phyloP scores from a whole-genome alignment of 2,888 invertebrate species.

The Volucella zonaria region DNA sequence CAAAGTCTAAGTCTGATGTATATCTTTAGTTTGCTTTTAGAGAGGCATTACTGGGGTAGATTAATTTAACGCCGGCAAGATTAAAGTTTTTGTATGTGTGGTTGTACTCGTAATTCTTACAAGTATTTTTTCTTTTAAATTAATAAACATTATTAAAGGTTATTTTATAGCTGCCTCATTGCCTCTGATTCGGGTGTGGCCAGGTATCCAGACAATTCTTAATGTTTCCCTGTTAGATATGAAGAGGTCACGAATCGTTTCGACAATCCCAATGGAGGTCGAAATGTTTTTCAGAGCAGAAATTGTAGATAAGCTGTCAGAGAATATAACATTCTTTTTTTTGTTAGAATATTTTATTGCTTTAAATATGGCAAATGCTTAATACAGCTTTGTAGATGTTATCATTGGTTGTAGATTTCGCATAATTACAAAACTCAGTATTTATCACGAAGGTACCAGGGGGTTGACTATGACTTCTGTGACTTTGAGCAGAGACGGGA shows the following conservation, averaged over 20 bases:
- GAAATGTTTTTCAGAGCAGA: background rate
- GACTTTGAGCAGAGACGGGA: background rate
- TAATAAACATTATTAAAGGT: constrained; percentile 18
- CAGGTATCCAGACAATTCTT: background rate
- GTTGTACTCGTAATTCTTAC: too few relatives aligned
- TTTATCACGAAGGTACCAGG: constrained; percentile 3
- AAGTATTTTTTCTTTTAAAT: background rate
- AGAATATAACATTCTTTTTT: too few relatives aligned
- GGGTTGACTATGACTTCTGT: background rate
- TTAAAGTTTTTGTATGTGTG: background rate
- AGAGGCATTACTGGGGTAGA: constrained; percentile 2
- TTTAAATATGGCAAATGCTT: too few relatives aligned
- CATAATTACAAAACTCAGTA: too few relatives aligned
- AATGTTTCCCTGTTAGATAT: background rate
- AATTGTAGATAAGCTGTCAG: too few relatives aligned
- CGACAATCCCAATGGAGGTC: background rate
- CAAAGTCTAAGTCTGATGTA: constrained; percentile 34
- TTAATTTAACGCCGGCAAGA: constrained; percentile 14
- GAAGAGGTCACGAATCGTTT: background rate
- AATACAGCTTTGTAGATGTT: constrained; percentile 17
- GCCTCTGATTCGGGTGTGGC: background rate
- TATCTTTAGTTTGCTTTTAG: background rate
- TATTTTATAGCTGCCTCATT: constrained; percentile 18
- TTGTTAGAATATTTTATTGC: too few relatives aligned
- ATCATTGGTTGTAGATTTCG: background rate